These are phyloP conservation scores for Rhagoletis pomonella DNA, from an alignment of 1,140 invertebrate genomes.

Conservation along the genomic window DNA sequence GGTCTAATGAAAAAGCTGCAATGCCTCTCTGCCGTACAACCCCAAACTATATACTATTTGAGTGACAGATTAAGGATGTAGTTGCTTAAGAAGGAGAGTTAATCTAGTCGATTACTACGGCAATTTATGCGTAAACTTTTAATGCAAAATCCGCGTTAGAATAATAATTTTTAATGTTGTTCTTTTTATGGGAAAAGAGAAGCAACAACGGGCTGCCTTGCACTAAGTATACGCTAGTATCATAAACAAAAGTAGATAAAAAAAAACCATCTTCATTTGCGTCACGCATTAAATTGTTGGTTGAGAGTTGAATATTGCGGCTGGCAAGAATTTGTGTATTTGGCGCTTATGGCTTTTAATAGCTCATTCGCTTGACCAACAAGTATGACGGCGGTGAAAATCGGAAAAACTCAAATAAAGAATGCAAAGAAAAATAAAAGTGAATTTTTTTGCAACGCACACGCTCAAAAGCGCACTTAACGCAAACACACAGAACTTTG, in stretches of 20 bases:
- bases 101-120: no score
- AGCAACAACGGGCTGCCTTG: neutral
- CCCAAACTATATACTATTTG: no score
- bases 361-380: constrained; percentile 26
- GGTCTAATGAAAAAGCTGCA: no score
- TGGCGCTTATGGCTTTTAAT: constrained; percentile 11
- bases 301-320: neutral
- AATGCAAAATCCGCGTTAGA: neutral
- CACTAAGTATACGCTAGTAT: neutral
- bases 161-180: neutral
- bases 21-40: no score
- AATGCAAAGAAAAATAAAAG: neutral
- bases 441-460: neutral
- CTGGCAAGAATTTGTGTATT: neutral
- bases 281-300: neutral
- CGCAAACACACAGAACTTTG: neutral
- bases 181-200: neutral
- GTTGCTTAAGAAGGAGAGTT: no score
- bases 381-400: neutral
- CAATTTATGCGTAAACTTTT: constrained; percentile 29
- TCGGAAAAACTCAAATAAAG: neutral
- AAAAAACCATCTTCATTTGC: neutral
- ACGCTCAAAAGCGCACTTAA: neutral
- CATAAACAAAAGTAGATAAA: neutral
- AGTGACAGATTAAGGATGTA: no score